Evolutionary conservation across 1,140 invertebrate species (phyloP), one percentile per base, ranked within the genome.

Genomic region (Plutomurus gul): DNA sequence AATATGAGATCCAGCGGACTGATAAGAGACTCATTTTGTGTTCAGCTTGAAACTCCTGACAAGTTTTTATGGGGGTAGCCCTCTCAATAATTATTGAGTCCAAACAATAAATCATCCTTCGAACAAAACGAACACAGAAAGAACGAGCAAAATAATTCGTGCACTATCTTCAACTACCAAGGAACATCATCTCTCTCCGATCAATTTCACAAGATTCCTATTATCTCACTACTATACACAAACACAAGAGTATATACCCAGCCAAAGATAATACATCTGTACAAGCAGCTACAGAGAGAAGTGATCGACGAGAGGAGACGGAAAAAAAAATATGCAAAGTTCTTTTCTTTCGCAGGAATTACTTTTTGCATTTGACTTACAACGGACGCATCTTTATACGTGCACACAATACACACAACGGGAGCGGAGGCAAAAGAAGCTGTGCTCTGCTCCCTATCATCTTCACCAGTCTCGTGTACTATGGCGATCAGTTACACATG

Each of bases 51-150:
- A 65, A 65, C 56, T 65, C 56, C 56, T 65, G 56, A 65, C 56
- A 65, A 65, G 56, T 65, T 65, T 65, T 65, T 65, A 65, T 65
- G 56, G 56, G 56, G 56, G 56, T 72, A 39, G 70, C 39, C 70
- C 39, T 72, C 70, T 72, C 70, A 72, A 72, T 72, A 72, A 72
- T 72, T 72, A 72, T 72, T 72, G 70, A 72, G 70, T 72, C 39
- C 70, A 72, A 72, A 43, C 39, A 72, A 72, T 72, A 72, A 72
- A 72, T 72, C 70, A 72, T 40, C 25, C 36, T 72, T 72, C 36
- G 70, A 43, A 40, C 36, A 65, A 65, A 65, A 33, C 56, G 27
- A 65, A 65, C 30, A 30, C 16, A 49, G 7, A 49, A 18, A 49
- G n/a, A 49, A 49, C 46, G 36, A 65, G 56, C 27, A 36, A 65